Evolutionary conservation across 2,797 vertebrate genomes (phyloP).

Genomic region (Astyanax mexicanus): DNA sequence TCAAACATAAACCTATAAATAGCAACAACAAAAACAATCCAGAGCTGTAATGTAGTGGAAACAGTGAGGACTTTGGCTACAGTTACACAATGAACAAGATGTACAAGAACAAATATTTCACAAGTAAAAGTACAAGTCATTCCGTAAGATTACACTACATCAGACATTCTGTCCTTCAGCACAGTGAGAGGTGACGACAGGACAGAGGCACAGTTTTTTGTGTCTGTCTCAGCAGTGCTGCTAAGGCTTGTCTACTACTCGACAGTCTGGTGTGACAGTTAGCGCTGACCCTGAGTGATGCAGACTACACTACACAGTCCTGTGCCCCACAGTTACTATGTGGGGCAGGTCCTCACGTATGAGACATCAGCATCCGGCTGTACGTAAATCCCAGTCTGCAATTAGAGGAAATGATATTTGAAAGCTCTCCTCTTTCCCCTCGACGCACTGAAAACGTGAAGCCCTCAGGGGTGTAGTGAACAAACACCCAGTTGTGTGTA

Average conservation of each 20-base stretch:
- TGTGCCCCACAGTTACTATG: not conserved
- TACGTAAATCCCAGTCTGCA: conserved; percentile 10
- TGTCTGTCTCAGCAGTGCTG: conserved; percentile 44
- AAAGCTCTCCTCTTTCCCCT: not conserved
- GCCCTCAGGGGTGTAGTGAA: conserved; percentile 31
- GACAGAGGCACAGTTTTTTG: conserved; percentile 42
- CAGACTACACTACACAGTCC: conserved; percentile 1
- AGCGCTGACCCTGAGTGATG: conserved; percentile 18
- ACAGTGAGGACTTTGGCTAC: too few species aligned
- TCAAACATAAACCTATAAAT: too few species aligned
- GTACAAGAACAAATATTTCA: not conserved
- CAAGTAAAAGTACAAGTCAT: too few species aligned
- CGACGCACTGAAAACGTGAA: conserved; percentile 26
- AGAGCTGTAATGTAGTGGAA: too few species aligned
- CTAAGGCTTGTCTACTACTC: conserved; percentile 11
- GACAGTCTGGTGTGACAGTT: not conserved
- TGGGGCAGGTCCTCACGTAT: conserved; percentile 3
- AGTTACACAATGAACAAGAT: too few species aligned
- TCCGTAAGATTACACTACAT: conserved; percentile 7
- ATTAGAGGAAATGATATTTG: conserved; percentile 34
- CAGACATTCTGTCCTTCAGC: conserved; percentile 27
- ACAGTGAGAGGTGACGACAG: conserved; percentile 11
- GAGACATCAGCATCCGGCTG: conserved; percentile 24
- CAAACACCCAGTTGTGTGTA: conserved; percentile 38
- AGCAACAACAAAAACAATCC: too few species aligned